A percentile compares a stretch with the other conserved stretches of the same genome.
Conservation (phyloP, 2,888 invertebrate species). For the Pammene fasciana region DNA sequence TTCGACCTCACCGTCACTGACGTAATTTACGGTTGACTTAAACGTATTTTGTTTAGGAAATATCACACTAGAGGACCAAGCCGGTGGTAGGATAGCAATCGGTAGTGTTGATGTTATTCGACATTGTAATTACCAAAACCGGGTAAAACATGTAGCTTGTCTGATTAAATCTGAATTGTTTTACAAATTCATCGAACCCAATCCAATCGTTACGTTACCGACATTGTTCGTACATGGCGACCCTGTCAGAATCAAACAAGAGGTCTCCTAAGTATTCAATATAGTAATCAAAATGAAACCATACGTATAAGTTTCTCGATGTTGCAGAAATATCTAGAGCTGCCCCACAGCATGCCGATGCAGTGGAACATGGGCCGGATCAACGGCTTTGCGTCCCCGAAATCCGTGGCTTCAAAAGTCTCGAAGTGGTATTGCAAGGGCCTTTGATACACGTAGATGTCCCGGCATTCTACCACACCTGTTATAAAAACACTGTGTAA, state of each 20-base stretch:
- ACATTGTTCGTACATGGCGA: not conserved
- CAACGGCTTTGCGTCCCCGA: conserved; percentile 83
- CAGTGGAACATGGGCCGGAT: conserved; percentile 90
- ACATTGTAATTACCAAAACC: too few relatives aligned
- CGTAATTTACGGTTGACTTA: too few relatives aligned
- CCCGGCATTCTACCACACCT: conserved; percentile 92
- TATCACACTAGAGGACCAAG: too few relatives aligned
- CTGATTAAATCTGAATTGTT: too few relatives aligned
- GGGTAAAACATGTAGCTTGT: too few relatives aligned
- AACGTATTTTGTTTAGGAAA: too few relatives aligned
- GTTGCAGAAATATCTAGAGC: conserved; percentile 89
- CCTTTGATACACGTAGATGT: conserved; percentile 90
- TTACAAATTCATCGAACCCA: too few relatives aligned
- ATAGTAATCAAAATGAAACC: conserved; percentile 45
- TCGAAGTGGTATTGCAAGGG: conserved; percentile 88
- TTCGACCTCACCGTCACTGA: too few relatives aligned
- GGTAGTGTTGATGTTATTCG: too few relatives aligned
- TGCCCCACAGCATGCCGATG: conserved; percentile 92
- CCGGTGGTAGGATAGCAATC: too few relatives aligned
- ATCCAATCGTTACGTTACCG: not conserved
- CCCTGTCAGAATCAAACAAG: not conserved
- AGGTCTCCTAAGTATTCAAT: too few relatives aligned
- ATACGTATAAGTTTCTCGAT: conserved; percentile 81
- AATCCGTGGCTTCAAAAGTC: conserved; percentile 87
- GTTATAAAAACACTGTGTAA: conserved; percentile 51